Evolutionary conservation across 2,797 vertebrate species (phyloP), one percentile per base, ranked within the genome.

Genomic region (Harpagifer antarcticus): DNA sequence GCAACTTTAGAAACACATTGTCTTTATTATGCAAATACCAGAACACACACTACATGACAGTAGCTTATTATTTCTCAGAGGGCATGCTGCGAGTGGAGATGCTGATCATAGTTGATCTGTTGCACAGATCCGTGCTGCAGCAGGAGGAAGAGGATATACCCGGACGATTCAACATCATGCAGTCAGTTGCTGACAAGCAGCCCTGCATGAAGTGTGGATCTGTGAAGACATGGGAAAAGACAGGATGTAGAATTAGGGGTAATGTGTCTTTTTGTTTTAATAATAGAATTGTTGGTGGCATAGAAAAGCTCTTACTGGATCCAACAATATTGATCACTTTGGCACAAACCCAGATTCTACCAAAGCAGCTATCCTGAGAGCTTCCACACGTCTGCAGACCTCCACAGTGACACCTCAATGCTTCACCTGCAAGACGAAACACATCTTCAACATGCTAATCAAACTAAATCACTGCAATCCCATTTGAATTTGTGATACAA

Each of bases 341-440:
- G 16, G 15, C 48, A 13, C 64, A 78, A 57, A 45, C 37, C 0
- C 1, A 2, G 33, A 12, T 9, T 1, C 1, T 2, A 27, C 19
- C 16, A 0, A 0, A 1, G 40, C 75, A 71, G 54, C 31, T 72
- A 61, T 78, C 61, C 31, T 48, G 17, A 0, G 3, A 9, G 1
- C 0, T 0, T 2, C 12, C 0, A 27, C 75, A 72, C 0, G 0
- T 0, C 7, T 1, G 45, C 5, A 3, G 3, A 33, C 61, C 74
- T 70, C 60, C 67, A 48, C 66, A 75, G 6, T 42, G 0, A 14
- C 78, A 80, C 50, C 1, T 66, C 55, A 75, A 44, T 1, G 66
- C 55, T 27, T 80, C 78, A 71, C 72, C 78, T 79, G 42, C 17
- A 19, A 42, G 17, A 48, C 23, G 2, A 20, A 3, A 16, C 33